Conservation (phyloP, 2,797 vertebrate genomes). For the Hephaestus fuliginosus region DNA sequence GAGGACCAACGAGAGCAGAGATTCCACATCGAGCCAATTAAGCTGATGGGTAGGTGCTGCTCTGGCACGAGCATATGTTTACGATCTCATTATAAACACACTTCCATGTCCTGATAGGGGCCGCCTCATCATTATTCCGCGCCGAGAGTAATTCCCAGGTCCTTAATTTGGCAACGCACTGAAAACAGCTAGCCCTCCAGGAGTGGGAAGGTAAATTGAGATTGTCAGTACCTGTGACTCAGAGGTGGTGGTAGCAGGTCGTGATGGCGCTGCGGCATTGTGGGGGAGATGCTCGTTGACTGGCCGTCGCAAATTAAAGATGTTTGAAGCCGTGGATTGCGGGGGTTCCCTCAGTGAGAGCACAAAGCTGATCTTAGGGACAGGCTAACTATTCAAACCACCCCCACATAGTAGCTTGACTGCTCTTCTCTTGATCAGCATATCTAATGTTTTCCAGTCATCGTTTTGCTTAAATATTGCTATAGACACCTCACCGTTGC, state of each 20-base stretch:
- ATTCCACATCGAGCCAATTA: conserved; percentile 80
- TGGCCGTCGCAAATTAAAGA: conserved; percentile 66
- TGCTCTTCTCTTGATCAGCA: neutral
- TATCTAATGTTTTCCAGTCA: neutral
- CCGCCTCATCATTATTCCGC: conserved; percentile 76
- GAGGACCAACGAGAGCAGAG: conserved; percentile 61
- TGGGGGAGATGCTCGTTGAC: conserved; percentile 45
- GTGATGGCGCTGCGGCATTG: neutral
- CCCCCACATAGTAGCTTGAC: neutral
- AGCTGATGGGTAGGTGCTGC: conserved; percentile 74
- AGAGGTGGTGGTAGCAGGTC: conserved; percentile 42
- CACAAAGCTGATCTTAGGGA: neutral
- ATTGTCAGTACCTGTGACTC: conserved; percentile 63
- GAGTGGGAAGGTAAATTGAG: conserved; percentile 59
- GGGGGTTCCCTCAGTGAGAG: conserved; percentile 23
- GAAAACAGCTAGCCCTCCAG: conserved; percentile 56
- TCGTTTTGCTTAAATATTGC: neutral
- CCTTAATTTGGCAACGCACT: conserved; percentile 76
- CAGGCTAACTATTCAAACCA: neutral
- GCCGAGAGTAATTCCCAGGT: conserved; percentile 71
- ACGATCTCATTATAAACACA: conserved; percentile 81
- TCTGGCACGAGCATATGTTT: conserved; percentile 80
- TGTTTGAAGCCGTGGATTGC: conserved; percentile 39
- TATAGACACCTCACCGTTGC: neutral
- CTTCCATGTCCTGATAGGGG: conserved; percentile 68